Percentiles rank a stretch among this genome's conserved stretches.
Evolutionary conservation across 2,113 vertebrate species (phyloP).

Genomic region (Cheilinus undulatus): DNA sequence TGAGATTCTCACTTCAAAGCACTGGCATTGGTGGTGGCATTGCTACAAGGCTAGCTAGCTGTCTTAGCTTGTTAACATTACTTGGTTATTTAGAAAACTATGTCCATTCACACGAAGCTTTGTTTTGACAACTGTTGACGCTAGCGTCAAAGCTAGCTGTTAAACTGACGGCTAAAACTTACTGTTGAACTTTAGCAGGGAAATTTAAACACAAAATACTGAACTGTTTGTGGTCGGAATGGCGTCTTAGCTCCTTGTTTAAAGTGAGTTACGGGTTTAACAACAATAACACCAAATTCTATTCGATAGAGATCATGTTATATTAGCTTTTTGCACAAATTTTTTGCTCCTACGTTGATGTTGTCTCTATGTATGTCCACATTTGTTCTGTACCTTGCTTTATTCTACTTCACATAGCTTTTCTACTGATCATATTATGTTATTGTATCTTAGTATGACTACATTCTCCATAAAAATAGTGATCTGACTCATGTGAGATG

Average conservation of each 20-base stretch:
- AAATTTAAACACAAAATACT: neutral
- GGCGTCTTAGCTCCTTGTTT: neutral
- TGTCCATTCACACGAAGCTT: conserved; percentile 9
- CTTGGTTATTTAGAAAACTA: conserved; percentile 29
- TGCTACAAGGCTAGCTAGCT: conserved; percentile 66
- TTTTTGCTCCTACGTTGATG: too few species aligned
- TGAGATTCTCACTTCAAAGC: conserved; percentile 84
- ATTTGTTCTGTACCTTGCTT: neutral
- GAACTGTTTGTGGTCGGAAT: neutral
- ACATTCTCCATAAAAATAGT: neutral
- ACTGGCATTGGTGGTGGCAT: conserved; percentile 72
- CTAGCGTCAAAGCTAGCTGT: conserved; percentile 15
- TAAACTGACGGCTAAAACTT: conserved; percentile 34
- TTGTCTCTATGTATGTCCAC: neutral
- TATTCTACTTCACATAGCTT: neutral
- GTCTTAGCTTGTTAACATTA: conserved; percentile 46
- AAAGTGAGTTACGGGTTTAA: neutral
- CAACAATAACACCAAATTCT: neutral
- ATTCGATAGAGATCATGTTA: neutral
- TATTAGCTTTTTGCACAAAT: neutral
- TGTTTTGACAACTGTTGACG: conserved; percentile 29
- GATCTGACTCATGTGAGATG: conserved; percentile 14
- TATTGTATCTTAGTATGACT: neutral
- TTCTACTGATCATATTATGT: conserved; percentile 2
- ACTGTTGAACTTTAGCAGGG: conserved; percentile 40